Base-by-base conservation (phyloP, 2,113 vertebrate species). In the Elachura formosa region DNA sequence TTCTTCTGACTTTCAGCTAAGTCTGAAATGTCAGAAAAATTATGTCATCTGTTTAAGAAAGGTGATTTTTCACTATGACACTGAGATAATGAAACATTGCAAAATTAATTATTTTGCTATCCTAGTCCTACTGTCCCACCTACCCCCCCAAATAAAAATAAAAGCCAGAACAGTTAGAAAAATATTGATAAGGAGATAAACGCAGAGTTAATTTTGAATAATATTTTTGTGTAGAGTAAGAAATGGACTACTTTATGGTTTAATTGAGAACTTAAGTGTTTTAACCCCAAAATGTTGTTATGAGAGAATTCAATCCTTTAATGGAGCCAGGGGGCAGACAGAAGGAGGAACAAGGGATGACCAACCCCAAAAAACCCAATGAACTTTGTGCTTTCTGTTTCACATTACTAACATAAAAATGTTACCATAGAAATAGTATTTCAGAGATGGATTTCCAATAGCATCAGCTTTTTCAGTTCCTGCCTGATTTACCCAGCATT, bases 271-370 rank as follows among this genome's bases (percentile, higher is more conserved):
- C 7, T 55, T 48, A 22, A 26, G 5, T 34, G 24, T 52, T 89
- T 77, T 61, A 66, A 33, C 1, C 2, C 3, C 4, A 40, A 58
- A 72, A 40, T 59, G 5, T 2, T 49, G 4, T 18, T 75, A 7
- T 62, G 7, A 24, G 26, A 48, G 4, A 85, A 79, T 8, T 48
- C 25, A 45, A 46, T 85, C 38, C 12, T 11, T 62, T 46, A 41
- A 45, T 4, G 25, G 3, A 25, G 14, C 7, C 7, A n/a, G 14
- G 13, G 3, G 8, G 12, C 3, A 43, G 17, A 43, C 7, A 13
- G 5, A 20, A 5, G 2, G 4, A 2, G 4, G 4, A 25, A 26
- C 2, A 21, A 0, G 0, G 6, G 24, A 25, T 29, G 7, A 16
- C 2, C 10, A 12, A 17, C 3, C 13, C 14, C 11, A 2, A 34